phyloP scores from a whole-genome alignment of 2,113 vertebrate genomes.

The Tapirus terrestris region DNA sequence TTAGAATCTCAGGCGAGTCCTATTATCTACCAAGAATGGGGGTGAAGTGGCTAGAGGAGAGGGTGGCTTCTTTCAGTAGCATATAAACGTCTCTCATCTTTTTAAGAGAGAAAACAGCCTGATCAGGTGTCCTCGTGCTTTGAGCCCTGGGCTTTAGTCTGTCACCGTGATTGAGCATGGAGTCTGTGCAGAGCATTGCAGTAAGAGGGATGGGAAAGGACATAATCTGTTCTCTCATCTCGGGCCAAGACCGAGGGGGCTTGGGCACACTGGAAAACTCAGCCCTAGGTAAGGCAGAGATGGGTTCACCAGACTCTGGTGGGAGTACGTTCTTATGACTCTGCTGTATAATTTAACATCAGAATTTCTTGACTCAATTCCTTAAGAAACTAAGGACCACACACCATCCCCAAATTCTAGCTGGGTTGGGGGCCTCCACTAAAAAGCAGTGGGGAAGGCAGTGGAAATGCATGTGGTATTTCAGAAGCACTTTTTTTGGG shows the following conservation, averaged over 20 bases:
- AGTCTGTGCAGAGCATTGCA: too few relatives aligned
- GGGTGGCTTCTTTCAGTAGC: background rate
- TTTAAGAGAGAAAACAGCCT: background rate
- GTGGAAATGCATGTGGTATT: background rate
- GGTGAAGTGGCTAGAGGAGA: fast-evolving
- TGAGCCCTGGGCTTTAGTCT: background rate
- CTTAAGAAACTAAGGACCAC: background rate
- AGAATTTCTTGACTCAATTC: background rate
- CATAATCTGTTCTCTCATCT: too few relatives aligned
- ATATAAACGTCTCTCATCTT: too few relatives aligned
- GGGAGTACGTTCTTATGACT: background rate
- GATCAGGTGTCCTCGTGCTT: fast-evolving
- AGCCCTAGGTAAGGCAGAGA: too few relatives aligned
- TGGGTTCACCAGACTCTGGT: background rate
- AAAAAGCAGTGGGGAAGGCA: background rate
- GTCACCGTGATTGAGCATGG: fast-evolving
- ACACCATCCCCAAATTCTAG: background rate
- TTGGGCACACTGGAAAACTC: fast-evolving
- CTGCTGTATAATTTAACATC: background rate
- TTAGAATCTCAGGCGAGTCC: background rate
- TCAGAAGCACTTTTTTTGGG: background rate
- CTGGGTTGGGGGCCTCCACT: background rate
- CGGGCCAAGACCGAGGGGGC: too few relatives aligned
- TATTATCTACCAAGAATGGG: background rate
- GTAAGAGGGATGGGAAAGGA: too few relatives aligned